Evolutionary conservation across 2,113 vertebrate genomes (phyloP), one percentile per base, ranked within the genome.

Genomic region (Syrrhaptes paradoxus): DNA sequence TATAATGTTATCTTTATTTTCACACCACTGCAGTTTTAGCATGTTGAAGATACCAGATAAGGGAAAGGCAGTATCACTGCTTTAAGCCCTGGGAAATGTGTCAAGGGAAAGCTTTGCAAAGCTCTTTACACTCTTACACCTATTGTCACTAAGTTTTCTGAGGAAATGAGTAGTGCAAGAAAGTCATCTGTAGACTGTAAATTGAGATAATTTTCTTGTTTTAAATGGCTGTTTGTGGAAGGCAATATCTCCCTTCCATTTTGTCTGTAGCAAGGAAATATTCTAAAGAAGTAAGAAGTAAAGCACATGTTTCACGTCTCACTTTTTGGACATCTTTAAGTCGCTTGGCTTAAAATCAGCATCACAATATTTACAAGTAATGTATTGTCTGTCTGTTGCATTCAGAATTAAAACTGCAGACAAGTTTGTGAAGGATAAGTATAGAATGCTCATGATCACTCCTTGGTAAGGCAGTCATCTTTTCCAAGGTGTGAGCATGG

Each of bases 351-450:
- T 75, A 49, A 78, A 85, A 51, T 74, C 73, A 78, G 31, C 72
- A 78, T 78, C 68, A 20, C n/a, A 86, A 66, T 84, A 43, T 76
- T 72, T 79, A 46, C 71, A 87, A 95, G 92, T 97, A 96, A 96
- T 71, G 46, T 89, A 32, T 94, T 88, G 83, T 94, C 62, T 84
- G 51, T 61, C 58, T 87, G 51, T 91, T 73, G 43, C 34, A 29
- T 67, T 86, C 77, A 72, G 81, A 90, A 61, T 79, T 83, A 34
- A 66, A 85, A 79, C 67, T 91, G 28, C 81, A 93, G 86, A 76
- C 94, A 97, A 97, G 96, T 97, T 98, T 96, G 97, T 94, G 94
- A 77, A 94, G 96, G 95, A 96, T 97, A 97, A 92, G 95, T 91
- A 91, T 83, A 93, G 89, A 96, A 80, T 87, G 45, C 73, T 55